phyloP scores from a whole-genome alignment of 2,113 vertebrate species.

The Pelvicachromis taeniatus region DNA sequence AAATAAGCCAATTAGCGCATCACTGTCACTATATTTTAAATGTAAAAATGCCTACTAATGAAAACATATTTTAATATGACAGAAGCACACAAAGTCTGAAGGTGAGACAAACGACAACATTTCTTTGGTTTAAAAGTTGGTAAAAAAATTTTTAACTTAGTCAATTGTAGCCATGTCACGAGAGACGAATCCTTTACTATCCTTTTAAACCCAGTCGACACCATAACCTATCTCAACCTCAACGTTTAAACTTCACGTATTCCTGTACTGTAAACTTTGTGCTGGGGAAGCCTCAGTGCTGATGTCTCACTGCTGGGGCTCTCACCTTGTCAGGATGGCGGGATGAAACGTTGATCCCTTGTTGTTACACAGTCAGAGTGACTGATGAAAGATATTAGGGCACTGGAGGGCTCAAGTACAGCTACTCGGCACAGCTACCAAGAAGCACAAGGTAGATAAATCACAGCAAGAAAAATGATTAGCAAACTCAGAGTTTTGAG shows the following conservation, averaged over 20 bases:
- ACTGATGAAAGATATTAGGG: constrained; percentile 63
- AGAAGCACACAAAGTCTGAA: not conserved
- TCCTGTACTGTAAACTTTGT: constrained; percentile 34
- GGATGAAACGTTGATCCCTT: constrained; percentile 67
- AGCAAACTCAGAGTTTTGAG: not conserved
- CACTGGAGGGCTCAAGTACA: not conserved
- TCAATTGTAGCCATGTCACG: not conserved
- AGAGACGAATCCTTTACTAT: constrained; percentile 18
- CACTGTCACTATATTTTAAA: not conserved
- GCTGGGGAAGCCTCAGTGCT: constrained; percentile 19
- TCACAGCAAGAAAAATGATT: not conserved
- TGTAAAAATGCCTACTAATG: not conserved
- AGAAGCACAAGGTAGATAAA: not conserved
- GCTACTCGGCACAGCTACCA: not conserved
- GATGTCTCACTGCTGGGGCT: constrained; percentile 48
- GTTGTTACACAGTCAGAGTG: constrained; percentile 56
- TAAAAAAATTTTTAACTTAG: too few relatives aligned
- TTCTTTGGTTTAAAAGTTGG: not conserved
- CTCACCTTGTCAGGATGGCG: constrained; percentile 50
- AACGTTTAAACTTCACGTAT: constrained; percentile 32
- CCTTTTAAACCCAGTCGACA: constrained; percentile 38
- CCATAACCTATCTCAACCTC: constrained; percentile 17
- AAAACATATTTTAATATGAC: not conserved
- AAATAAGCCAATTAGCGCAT: not conserved
- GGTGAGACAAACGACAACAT: not conserved